Conservation (phyloP, 1,140 invertebrate species). For the Drosophila busckii region DNA sequence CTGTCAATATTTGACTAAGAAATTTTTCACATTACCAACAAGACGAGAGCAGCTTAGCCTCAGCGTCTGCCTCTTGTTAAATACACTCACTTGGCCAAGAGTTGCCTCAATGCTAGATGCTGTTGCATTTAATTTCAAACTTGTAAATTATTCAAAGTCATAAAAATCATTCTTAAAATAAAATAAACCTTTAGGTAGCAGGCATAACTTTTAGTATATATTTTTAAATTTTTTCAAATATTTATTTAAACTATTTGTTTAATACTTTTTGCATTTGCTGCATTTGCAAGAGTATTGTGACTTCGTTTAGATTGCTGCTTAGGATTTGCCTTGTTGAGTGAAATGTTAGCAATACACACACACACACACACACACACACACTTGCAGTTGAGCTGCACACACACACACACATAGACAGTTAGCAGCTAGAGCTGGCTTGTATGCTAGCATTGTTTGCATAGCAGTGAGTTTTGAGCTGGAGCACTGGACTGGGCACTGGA, state of each 20-base stretch:
- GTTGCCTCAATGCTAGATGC: too few species aligned
- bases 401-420: constrained; percentile 1
- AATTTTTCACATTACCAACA: constrained; percentile 74
- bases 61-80: constrained; percentile 44
- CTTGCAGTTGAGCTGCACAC: too few species aligned
- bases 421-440: too few species aligned
- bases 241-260: too few species aligned
- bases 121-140: too few species aligned
- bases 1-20: constrained; percentile 74
- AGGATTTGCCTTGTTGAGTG: constrained; percentile 57
- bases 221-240: too few species aligned
- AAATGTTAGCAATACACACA: constrained; percentile 62
- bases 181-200: too few species aligned
- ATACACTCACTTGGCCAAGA: too few species aligned
- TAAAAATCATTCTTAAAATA: too few species aligned
- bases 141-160: too few species aligned
- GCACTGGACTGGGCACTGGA: too few species aligned
- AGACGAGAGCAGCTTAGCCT: constrained; percentile 43
- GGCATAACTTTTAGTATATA: too few species aligned
- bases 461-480: constrained; percentile 46
- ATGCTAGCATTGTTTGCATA: constrained; percentile 71
- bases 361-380: constrained; percentile 18
- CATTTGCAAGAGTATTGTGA: background rate
- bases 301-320: constrained; percentile 25
- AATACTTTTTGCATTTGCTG: background rate